Base-by-base conservation (phyloP, 2,797 vertebrate species). In the Rhadinocentrus ornatus region DNA sequence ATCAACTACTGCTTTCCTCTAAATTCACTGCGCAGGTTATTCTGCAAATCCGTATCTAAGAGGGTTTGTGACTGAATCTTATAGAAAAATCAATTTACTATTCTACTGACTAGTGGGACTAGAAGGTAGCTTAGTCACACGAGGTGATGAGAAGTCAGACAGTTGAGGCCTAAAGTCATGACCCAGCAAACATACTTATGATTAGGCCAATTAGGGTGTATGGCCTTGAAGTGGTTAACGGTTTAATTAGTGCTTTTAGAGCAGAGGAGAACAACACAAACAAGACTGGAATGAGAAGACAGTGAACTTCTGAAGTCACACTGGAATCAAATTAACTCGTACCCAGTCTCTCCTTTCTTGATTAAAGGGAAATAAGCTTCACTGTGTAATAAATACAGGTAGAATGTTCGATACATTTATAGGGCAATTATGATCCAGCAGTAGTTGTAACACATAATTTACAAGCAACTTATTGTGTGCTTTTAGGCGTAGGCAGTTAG, bases 171-270 rank as follows among this genome's bases (percentile, higher is more conserved):
- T 13, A 6, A 66, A 85, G 80, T 76, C 77, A 31, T 20, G 77
- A 84, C 82, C 80, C 11, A 6, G 73, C 73, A 80, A 80, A 81
- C 75, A 73, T 77, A 77, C 78, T 73, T 66, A 75, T 85, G 78
- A 89, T 90, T 88, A 83, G 87, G 78, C 84, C 84, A 86, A 89
- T 88, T 89, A 86, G 86, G 80, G 73, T 59, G 71, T 74, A 57
- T 84, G 77, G 86, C 75, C 85, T 90, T 84, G 48, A 90, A 91
- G 90, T 89, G 83, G 86, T 88, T 93, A 93, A 94, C 90, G 76
- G 82, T 87, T 93, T 92, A 94, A 94, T 93, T 93, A 90, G 86
- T 78, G 80, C 85, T 82, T 90, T 91, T 92, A 90, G 76, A 90
- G 84, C 69, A 29, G 57, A 78, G 78, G 67, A 77, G 78, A 80